phyloP scores from a whole-genome alignment of 2,113 vertebrate species.

The Phasianus colchicus region DNA sequence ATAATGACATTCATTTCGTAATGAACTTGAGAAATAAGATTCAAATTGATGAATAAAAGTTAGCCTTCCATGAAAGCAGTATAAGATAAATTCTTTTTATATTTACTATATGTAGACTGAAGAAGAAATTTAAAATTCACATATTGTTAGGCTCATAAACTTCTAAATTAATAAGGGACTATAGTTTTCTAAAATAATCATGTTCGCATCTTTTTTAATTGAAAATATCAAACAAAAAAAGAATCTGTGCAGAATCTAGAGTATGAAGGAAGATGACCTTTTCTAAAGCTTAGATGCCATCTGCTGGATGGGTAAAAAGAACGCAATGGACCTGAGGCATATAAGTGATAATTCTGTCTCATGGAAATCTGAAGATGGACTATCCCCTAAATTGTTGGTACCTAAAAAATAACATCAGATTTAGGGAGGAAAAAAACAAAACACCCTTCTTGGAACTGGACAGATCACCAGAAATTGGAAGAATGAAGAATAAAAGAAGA shows the following conservation, averaged over 20 bases:
- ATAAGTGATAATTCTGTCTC: background rate
- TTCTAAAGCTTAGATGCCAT: conserved; percentile 45
- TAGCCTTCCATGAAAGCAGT: background rate
- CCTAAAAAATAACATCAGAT: background rate
- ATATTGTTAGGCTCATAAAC: background rate
- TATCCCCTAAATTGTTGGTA: background rate
- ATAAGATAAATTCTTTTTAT: background rate
- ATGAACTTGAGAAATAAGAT: background rate
- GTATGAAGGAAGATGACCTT: background rate
- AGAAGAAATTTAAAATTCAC: background rate
- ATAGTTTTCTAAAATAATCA: background rate
- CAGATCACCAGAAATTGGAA: background rate
- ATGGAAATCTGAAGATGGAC: background rate
- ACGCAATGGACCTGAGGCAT: background rate
- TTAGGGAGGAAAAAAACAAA: background rate
- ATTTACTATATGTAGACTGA: background rate
- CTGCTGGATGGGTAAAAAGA: conserved; percentile 67
- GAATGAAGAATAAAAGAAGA: background rate
- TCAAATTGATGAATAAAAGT: background rate
- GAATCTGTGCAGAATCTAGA: fast-evolving
- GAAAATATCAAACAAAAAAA: background rate
- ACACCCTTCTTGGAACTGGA: background rate
- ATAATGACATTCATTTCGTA: background rate
- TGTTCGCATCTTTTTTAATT: background rate
- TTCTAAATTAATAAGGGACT: background rate